Conservation (phyloP, 2,888 invertebrate species). For the Octonoba sinensis region DNA sequence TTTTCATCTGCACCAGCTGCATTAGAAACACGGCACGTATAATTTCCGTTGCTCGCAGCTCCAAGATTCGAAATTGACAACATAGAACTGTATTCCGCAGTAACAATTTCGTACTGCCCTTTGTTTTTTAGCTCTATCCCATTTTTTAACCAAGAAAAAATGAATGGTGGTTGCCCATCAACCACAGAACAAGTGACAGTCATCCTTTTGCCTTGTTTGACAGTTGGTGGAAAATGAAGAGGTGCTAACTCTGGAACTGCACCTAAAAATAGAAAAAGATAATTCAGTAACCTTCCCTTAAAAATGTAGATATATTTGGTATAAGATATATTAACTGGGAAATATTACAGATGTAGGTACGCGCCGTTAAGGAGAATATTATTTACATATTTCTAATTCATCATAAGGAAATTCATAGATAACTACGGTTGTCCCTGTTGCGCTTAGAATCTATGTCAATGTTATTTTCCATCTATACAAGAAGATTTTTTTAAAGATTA, state of each 20-base stretch:
- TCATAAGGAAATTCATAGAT: too few relatives aligned
- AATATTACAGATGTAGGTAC: too few relatives aligned
- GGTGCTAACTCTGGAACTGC: conserved; percentile 24
- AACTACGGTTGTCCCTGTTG: too few relatives aligned
- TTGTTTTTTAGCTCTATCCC: background rate
- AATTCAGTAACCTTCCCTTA: background rate
- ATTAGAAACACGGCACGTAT: conserved; percentile 45
- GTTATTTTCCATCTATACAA: too few relatives aligned
- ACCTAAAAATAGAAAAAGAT: conserved; percentile 7
- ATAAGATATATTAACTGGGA: too few relatives aligned
- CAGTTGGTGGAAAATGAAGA: conserved; percentile 24
- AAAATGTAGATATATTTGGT: too few relatives aligned
- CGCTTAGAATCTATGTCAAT: too few relatives aligned
- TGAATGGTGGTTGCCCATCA: conserved; percentile 58
- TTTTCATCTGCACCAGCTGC: conserved; percentile 32
- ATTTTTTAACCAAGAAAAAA: conserved; percentile 61
- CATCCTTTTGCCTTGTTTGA: conserved; percentile 7
- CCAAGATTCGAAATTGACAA: conserved; percentile 35
- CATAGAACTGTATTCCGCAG: conserved; percentile 15
- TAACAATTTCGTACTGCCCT: background rate
- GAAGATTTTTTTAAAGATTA: too few relatives aligned
- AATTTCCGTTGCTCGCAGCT: conserved; percentile 47
- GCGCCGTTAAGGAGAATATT: too few relatives aligned
- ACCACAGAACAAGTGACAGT: conserved; percentile 47
- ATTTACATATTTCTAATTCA: too few relatives aligned